These are phyloP conservation scores for Sorex maritimensis DNA, from an alignment of 2,797 vertebrate genomes.

Conservation along the genomic window DNA sequence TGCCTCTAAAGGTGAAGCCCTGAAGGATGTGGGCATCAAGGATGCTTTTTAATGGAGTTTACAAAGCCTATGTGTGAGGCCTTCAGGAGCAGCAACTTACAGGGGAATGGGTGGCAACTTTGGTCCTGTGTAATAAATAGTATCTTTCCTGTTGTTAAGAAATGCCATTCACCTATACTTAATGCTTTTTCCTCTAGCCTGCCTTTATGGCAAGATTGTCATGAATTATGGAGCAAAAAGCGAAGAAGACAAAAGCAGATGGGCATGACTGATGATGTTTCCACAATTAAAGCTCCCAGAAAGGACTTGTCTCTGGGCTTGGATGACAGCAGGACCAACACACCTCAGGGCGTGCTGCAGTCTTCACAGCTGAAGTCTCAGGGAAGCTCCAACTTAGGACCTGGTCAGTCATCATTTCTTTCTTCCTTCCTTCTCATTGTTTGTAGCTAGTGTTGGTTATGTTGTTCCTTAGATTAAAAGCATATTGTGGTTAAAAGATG, in stretches of 20 bases:
- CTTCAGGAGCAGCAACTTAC: constrained; percentile 25
- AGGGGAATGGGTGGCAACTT: neutral
- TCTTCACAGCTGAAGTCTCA: constrained; percentile 94
- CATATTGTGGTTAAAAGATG: constrained; percentile 29
- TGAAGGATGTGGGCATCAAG: constrained; percentile 19
- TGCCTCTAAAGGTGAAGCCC: constrained; percentile 46
- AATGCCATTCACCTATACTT: constrained; percentile 33
- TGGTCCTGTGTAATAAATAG: neutral
- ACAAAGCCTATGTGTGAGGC: constrained; percentile 26
- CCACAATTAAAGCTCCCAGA: constrained; percentile 95
- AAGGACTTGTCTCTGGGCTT: constrained; percentile 96
- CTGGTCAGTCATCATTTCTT: constrained; percentile 92
- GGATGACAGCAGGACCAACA: constrained; percentile 98
- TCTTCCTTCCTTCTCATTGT: constrained; percentile 74
- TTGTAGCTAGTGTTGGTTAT: constrained; percentile 64
- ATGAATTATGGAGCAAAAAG: constrained; percentile 99
- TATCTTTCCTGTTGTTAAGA: constrained; percentile 57
- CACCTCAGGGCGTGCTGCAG: constrained; percentile 95
- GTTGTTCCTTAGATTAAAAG: constrained; percentile 52
- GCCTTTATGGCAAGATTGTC: constrained; percentile 99
- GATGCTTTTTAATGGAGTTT: constrained; percentile 46
- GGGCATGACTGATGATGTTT: constrained; percentile 95
- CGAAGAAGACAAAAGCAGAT: constrained; percentile 98
- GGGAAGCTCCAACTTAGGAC: constrained; percentile 91
- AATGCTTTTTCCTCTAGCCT: constrained; percentile 91